Percentiles rank a stretch among this genome's conserved stretches.
Conservation (phyloP, 1,140 invertebrate genomes). For the Drosophila sp. region DNA sequence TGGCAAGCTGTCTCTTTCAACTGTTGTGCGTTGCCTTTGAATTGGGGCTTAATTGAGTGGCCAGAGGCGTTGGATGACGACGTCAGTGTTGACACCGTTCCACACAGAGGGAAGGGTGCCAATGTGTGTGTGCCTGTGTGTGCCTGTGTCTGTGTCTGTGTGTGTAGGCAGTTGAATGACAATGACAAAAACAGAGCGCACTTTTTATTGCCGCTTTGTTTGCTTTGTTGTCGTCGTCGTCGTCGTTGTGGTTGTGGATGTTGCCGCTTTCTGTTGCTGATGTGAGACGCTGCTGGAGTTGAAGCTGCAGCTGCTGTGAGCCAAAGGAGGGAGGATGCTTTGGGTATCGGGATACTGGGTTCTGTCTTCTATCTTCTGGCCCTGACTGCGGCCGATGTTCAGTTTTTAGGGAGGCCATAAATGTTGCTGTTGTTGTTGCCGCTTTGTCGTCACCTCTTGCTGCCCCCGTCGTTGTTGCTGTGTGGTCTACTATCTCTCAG, state of each 20-base stretch:
- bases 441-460: conserved; percentile 17
- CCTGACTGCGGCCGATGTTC: conserved; percentile 51
- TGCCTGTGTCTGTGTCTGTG: background rate
- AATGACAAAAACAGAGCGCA: conserved; percentile 46
- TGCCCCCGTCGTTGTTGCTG: conserved; percentile 1
- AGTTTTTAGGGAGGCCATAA: conserved; percentile 74
- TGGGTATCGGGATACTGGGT: background rate
- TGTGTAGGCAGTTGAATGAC: conserved; percentile 35
- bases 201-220: conserved; percentile 51
- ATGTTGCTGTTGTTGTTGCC: conserved; percentile 29
- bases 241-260: conserved; percentile 14
- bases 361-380: background rate
- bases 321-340: background rate
- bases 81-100: conserved; percentile 35
- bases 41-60: conserved; percentile 78
- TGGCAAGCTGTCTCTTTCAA: conserved; percentile 59
- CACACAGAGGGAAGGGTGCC: background rate
- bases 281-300: conserved; percentile 27
- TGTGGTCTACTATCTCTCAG: conserved; percentile 1
- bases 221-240: conserved; percentile 12
- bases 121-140: background rate
- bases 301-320: conserved; percentile 14
- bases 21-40: conserved; percentile 49
- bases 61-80: conserved; percentile 60
- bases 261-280: conserved; percentile 21